Evolutionary conservation across 2,797 vertebrate genomes (phyloP).

Genomic region (Podargus strigoides): DNA sequence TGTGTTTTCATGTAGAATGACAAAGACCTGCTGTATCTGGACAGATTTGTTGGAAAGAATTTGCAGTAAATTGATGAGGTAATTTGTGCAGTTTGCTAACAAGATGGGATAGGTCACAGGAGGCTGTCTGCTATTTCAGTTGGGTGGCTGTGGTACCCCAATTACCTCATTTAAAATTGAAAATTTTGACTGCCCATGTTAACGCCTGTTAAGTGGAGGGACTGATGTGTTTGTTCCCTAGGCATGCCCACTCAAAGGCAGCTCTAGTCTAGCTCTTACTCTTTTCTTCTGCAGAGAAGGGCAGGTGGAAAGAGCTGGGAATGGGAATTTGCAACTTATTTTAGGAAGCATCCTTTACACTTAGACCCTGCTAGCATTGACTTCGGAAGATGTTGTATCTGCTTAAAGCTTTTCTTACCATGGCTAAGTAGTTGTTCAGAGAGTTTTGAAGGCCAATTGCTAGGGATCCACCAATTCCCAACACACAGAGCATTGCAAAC

Average conservation of each 20-base stretch:
- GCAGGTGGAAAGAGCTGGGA: background rate
- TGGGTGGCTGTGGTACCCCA: background rate
- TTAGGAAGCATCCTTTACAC: background rate
- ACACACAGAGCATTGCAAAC: slow-evolving; percentile 58
- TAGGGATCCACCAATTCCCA: slow-evolving; percentile 75
- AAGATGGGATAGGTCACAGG: background rate
- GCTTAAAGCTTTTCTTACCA: slow-evolving; percentile 51
- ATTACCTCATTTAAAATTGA: background rate
- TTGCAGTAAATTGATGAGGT: background rate
- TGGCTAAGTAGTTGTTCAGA: slow-evolving; percentile 71
- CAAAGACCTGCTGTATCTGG: background rate
- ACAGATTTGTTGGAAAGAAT: background rate
- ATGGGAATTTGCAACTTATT: background rate
- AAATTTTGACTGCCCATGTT: background rate
- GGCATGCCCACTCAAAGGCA: background rate
- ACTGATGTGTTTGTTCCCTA: background rate
- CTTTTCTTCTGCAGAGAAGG: background rate
- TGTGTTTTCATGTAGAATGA: background rate
- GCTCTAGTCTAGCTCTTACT: background rate
- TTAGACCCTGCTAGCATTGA: background rate
- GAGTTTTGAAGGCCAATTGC: slow-evolving; percentile 73
- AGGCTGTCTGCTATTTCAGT: background rate
- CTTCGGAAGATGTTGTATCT: background rate
- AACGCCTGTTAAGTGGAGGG: background rate
- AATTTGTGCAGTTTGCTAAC: background rate